Evolutionary conservation across 2,797 vertebrate species (phyloP).

Genomic region (Lateolabrax maculatus): DNA sequence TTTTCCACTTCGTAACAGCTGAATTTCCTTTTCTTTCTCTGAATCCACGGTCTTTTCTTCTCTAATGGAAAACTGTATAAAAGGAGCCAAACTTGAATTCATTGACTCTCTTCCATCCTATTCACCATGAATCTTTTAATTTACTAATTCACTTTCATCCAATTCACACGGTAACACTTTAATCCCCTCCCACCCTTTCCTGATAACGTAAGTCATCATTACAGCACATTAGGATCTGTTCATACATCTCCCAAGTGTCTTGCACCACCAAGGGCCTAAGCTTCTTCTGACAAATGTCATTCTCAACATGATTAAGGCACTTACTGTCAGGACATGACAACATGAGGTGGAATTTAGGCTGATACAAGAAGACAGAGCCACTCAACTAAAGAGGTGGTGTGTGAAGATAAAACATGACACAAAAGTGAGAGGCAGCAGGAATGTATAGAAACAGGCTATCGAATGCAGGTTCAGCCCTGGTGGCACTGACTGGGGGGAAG

Average conservation of each 20-base stretch:
- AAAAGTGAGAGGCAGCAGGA: not conserved
- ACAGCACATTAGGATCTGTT: slow-evolving; percentile 51
- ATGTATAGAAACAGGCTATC: not conserved
- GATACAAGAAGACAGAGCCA: slow-evolving; percentile 21
- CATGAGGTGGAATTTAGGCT: slow-evolving; percentile 7
- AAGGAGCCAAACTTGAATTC: slow-evolving; percentile 18
- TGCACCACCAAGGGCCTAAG: not conserved
- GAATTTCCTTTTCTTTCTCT: not conserved
- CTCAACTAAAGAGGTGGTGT: slow-evolving; percentile 25
- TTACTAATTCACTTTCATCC: slow-evolving; percentile 44
- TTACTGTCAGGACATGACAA: slow-evolving; percentile 24
- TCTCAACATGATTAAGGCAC: slow-evolving; percentile 14
- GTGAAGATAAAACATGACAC: not conserved
- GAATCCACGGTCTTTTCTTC: slow-evolving; percentile 23
- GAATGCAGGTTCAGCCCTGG: not conserved
- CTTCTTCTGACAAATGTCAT: slow-evolving; percentile 12
- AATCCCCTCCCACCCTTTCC: slow-evolving; percentile 44
- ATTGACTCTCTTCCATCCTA: slow-evolving; percentile 20
- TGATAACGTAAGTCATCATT: slow-evolving; percentile 22
- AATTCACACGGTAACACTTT: slow-evolving; percentile 36
- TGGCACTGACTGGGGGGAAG: not conserved
- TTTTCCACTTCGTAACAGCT: slow-evolving; percentile 12
- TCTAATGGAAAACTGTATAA: slow-evolving; percentile 49
- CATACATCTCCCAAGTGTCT: slow-evolving; percentile 30
- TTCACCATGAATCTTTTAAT: slow-evolving; percentile 39